A percentile compares a stretch with the other conserved stretches of the same genome.
phyloP scores from a whole-genome alignment of 2,797 vertebrate genomes.

The Trachops cirrhosus region DNA sequence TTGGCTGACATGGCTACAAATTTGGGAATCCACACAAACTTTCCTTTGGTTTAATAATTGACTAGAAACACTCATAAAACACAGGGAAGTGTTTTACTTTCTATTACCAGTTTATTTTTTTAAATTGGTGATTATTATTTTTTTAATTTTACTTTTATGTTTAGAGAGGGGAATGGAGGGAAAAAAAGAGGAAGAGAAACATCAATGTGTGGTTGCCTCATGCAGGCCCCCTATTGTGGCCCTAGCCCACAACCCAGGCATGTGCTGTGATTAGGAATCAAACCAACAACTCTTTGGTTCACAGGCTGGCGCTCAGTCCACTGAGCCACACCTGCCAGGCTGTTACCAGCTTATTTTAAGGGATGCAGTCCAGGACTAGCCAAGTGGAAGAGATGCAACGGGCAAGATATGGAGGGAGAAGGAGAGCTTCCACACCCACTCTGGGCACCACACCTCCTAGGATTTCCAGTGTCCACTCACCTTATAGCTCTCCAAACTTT shows the following conservation, averaged over 20 bases:
- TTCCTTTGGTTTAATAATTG: not conserved
- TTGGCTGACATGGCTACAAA: not conserved
- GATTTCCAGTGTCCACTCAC: not conserved
- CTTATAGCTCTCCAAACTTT: not conserved
- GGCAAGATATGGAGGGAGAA: not conserved
- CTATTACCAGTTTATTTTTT: not conserved
- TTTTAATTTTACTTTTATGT: no score
- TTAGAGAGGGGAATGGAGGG: no score
- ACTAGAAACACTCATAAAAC: not conserved
- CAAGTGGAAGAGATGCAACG: not conserved
- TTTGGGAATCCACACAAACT: fast-evolving
- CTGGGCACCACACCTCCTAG: not conserved
- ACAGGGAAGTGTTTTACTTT: not conserved
- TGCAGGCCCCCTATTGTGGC: no score
- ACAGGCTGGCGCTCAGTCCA: no score
- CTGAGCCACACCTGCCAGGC: no score
- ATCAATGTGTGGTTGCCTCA: no score
- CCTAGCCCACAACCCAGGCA: no score
- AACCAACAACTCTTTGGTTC: no score
- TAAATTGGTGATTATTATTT: no score
- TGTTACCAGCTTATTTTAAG: not conserved
- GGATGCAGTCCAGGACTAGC: not conserved
- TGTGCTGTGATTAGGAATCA: no score
- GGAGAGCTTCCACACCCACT: no score
- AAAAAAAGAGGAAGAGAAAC: no score